Conservation (phyloP, 1,140 invertebrate genomes). For the Bactericera cockerelli region DNA sequence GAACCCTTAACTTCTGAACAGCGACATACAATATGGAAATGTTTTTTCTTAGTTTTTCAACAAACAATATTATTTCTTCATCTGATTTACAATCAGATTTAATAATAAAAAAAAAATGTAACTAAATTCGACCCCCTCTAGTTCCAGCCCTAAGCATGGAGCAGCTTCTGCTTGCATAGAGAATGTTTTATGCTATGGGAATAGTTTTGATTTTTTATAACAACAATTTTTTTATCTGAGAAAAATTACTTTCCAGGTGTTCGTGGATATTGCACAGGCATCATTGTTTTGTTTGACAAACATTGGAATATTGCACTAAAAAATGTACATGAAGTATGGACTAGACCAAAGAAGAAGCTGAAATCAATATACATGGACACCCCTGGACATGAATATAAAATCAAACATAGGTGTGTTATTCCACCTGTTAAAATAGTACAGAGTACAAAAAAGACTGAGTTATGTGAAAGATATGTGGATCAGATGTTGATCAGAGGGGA, state of each 20-base stretch:
- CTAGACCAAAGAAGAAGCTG: slow-evolving; percentile 28
- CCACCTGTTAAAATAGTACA: neutral
- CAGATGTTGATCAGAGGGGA: slow-evolving; percentile 6
- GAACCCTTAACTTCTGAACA: too few species aligned
- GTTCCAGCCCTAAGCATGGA: too few species aligned
- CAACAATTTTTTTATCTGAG: too few species aligned
- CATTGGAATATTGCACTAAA: slow-evolving; percentile 82
- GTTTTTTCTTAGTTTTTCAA: too few species aligned
- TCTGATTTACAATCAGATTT: too few species aligned
- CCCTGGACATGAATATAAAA: neutral
- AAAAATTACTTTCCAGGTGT: slow-evolving; percentile 32
- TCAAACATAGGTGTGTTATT: neutral
- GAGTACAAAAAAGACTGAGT: neutral
- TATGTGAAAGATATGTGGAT: neutral
- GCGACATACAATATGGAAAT: too few species aligned
- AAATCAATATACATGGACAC: slow-evolving; percentile 12
- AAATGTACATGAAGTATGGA: slow-evolving; percentile 75
- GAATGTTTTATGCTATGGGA: too few species aligned
- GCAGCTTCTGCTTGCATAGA: too few species aligned
- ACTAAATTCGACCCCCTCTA: too few species aligned
- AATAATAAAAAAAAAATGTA: too few species aligned
- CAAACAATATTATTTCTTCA: too few species aligned
- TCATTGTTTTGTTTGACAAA: slow-evolving; percentile 78
- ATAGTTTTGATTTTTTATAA: too few species aligned
- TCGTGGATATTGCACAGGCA: slow-evolving; percentile 62